Percentiles rank a stretch among this genome's conserved stretches.
Conservation (phyloP, 2,888 invertebrate genomes). For the Chromoteleia sp. region DNA sequence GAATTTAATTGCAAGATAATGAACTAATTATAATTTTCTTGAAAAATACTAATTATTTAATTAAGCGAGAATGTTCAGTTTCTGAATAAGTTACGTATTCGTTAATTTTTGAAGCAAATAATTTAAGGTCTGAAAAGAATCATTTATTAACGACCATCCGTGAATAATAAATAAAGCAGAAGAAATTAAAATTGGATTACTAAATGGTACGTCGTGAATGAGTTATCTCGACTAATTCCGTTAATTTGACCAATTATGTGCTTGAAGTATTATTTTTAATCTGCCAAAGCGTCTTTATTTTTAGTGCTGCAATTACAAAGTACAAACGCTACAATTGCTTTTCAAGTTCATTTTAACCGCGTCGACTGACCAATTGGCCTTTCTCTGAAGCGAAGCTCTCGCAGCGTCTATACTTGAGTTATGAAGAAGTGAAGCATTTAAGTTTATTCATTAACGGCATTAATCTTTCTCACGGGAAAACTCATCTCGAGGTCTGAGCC, state of each 20-base stretch:
- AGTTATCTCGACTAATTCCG: slow-evolving; percentile 4
- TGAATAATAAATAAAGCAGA: neutral
- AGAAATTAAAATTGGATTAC: neutral
- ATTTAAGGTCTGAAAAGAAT: neutral
- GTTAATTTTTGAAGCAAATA: neutral
- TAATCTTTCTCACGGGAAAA: slow-evolving; percentile 62
- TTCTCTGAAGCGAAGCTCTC: slow-evolving; percentile 8
- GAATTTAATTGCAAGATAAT: neutral
- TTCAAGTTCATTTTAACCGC: slow-evolving; percentile 41
- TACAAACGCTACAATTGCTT: slow-evolving; percentile 36
- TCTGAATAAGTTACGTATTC: neutral
- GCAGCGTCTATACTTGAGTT: slow-evolving; percentile 47
- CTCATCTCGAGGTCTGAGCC: slow-evolving; percentile 59
- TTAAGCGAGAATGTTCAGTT: neutral
- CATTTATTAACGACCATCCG: slow-evolving; percentile 1
- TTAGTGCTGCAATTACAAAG: slow-evolving; percentile 40
- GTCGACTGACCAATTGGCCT: slow-evolving; percentile 40
- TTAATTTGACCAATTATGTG: slow-evolving; percentile 27
- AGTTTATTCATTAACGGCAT: slow-evolving; percentile 67
- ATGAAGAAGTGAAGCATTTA: slow-evolving; percentile 59
- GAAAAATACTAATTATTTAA: too few relatives aligned
- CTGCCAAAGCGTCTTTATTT: slow-evolving; percentile 14
- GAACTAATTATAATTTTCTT: neutral
- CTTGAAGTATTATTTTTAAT: slow-evolving; percentile 27
- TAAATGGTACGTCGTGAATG: slow-evolving; percentile 6